phyloP scores from a whole-genome alignment of 2,797 vertebrate genomes.

The Argentina silus region DNA sequence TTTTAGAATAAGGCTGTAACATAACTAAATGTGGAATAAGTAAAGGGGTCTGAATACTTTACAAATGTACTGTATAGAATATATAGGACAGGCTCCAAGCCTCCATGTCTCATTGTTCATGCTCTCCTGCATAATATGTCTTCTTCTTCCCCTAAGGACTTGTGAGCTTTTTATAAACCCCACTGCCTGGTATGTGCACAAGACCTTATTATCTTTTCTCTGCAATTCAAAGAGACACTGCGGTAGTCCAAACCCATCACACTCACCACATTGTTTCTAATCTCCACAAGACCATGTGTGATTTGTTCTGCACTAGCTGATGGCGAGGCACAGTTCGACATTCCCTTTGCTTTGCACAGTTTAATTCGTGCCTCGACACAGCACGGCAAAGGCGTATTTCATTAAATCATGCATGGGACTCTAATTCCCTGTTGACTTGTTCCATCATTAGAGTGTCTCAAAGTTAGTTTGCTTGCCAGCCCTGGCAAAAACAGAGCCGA shows the following conservation, averaged over 20 bases:
- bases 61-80: too few relatives aligned
- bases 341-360: not conserved
- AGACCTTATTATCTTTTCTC: constrained; percentile 23
- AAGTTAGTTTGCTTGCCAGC: constrained; percentile 47
- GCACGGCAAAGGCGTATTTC: not conserved
- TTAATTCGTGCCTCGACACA: not conserved
- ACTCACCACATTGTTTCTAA: constrained; percentile 20
- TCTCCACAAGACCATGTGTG: constrained; percentile 7
- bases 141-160: constrained; percentile 11
- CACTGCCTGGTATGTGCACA: constrained; percentile 15
- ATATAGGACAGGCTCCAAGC: not conserved
- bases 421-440: constrained; percentile 49
- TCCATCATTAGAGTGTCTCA: constrained; percentile 55
- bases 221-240: constrained; percentile 11
- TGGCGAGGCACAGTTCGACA: not conserved
- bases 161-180: not conserved
- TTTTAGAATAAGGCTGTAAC: too few relatives aligned
- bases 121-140: not conserved
- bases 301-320: constrained; percentile 13
- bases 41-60: not conserved
- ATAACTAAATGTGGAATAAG: too few relatives aligned
- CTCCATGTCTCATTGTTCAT: not conserved
- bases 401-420: constrained; percentile 56
- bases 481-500: constrained; percentile 12
- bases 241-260: constrained; percentile 6